Base-by-base conservation (phyloP, 2,888 invertebrate genomes). In the Flexamia atlantica region DNA sequence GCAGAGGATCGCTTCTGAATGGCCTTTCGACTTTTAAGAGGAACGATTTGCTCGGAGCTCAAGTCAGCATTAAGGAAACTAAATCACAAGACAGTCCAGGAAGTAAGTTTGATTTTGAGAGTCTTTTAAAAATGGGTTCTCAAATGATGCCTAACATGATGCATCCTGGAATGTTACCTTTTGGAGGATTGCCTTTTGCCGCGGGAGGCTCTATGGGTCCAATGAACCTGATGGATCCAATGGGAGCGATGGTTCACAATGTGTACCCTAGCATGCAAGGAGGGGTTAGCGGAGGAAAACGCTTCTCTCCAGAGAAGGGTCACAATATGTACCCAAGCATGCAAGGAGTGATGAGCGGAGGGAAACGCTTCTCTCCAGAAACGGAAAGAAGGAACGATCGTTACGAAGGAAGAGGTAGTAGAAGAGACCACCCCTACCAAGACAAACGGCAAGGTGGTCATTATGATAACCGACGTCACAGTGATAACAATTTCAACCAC, bases 331-430 rank as follows among this genome's bases (percentile, higher is more conserved):
- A 40, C 40, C 76, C 76, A 25, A 76, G 76, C 28, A 76, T 76
- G 76, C 76, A 46, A 17, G 76, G 42, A 72, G 36, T 9, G 10
- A 76, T 76, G 76, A 76, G 28, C 17, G 76, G 76, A 46, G 76
- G 50, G 14, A 42, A 46, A 50, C 76, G 14, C 40, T 20, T 7
- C 23, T 76, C 42, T 46, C 42, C 42, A 12, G 46, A 42, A 2
- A 72, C 17, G 25, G 20, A 20, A n/a, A 76, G 76, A 50, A 50
- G 46, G 23, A 76, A 17, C 1, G 50, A 50, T 46, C 7, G 10
- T 76, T 23, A 76, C 9, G 46, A 46, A 46, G 50, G 36, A 17
- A 46, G 76, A 50, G 28, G 50, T 4, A 46, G 50, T 28, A 46
- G 46, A 50, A 76, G 76, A 46, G 46, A 76, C 46, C 76, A 76